Evolutionary conservation across 2,888 invertebrate species (phyloP).

Genomic region (Noctua fimbriata): DNA sequence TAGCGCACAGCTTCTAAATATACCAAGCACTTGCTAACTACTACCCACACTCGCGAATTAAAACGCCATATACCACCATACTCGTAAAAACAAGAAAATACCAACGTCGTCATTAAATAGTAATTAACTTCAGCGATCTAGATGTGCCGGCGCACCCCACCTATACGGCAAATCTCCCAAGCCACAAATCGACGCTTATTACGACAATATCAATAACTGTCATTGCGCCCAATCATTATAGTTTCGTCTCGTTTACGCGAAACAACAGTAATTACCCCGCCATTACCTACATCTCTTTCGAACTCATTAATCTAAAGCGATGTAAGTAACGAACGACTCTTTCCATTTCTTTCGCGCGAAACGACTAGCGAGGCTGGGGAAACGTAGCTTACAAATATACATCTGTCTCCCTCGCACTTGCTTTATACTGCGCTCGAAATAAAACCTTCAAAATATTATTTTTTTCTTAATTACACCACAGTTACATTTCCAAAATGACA

Average conservation of each 20-base stretch:
- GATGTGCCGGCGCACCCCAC: conserved; percentile 77
- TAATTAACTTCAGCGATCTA: conserved; percentile 83
- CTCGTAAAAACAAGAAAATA: conserved; percentile 68
- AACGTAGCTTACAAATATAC: conserved; percentile 67
- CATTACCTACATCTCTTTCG: conserved; percentile 87
- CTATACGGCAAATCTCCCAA: conserved; percentile 76
- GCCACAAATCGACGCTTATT: conserved; percentile 82
- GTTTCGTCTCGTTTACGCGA: conserved; percentile 88
- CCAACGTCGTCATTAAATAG: conserved; percentile 83
- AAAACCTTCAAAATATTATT: conserved; percentile 76
- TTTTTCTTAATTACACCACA: conserved; percentile 77
- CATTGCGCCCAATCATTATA: conserved; percentile 87
- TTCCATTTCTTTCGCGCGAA: conserved; percentile 86
- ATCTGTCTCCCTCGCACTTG: conserved; percentile 79
- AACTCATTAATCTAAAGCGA: conserved; percentile 85
- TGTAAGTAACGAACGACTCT: conserved; percentile 78
- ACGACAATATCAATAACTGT: conserved; percentile 89
- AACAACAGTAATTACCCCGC: conserved; percentile 84
- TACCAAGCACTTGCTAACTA: conserved; percentile 55
- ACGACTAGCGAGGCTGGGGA: conserved; percentile 73
- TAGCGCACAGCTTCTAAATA: conserved; percentile 47
- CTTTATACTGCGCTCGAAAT: conserved; percentile 72
- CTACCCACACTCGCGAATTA: conserved; percentile 41
- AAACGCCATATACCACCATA: conserved; percentile 58
- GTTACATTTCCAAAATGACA: conserved; percentile 81